These are phyloP conservation scores for Dreissena polymorpha DNA, from an alignment of 1,140 invertebrate species.

Conservation along the genomic window DNA sequence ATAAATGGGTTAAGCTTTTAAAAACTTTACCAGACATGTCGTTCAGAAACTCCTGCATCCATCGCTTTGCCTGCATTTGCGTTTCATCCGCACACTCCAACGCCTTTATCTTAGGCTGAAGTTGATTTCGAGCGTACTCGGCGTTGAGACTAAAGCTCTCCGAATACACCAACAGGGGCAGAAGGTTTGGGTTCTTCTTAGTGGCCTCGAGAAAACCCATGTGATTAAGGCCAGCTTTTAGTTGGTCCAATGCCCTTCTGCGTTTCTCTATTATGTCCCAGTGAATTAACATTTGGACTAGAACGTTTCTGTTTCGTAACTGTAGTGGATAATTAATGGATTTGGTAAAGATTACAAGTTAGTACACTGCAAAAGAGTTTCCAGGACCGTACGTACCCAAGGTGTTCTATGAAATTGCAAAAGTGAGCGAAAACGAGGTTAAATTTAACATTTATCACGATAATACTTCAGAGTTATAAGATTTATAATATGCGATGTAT, in stretches of 20 bases:
- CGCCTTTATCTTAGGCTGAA: not conserved
- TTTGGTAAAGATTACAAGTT: not conserved
- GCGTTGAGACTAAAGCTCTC: constrained; percentile 5
- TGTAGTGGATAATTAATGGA: not conserved
- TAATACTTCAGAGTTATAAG: no score
- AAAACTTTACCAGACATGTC: constrained; percentile 11
- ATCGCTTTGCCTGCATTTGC: not conserved
- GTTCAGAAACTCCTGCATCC: constrained; percentile 23
- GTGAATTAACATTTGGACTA: constrained; percentile 23
- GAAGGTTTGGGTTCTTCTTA: constrained; percentile 16
- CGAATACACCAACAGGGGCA: constrained; percentile 25
- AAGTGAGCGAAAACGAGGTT: no score
- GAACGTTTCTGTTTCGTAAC: constrained; percentile 16
- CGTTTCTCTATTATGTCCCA: constrained; percentile 42
- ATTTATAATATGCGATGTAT: no score
- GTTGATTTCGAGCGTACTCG: constrained; percentile 10
- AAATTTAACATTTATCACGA: no score
- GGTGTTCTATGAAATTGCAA: no score
- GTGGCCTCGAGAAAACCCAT: constrained; percentile 38
- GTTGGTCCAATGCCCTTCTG: constrained; percentile 21
- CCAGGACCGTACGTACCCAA: no score
- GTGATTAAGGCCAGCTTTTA: constrained; percentile 37
- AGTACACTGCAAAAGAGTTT: no score
- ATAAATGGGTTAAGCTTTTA: no score
- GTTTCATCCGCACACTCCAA: not conserved